These are phyloP conservation scores for Albula goreensis DNA, from an alignment of 2,113 vertebrate genomes.

Conservation along the genomic window DNA sequence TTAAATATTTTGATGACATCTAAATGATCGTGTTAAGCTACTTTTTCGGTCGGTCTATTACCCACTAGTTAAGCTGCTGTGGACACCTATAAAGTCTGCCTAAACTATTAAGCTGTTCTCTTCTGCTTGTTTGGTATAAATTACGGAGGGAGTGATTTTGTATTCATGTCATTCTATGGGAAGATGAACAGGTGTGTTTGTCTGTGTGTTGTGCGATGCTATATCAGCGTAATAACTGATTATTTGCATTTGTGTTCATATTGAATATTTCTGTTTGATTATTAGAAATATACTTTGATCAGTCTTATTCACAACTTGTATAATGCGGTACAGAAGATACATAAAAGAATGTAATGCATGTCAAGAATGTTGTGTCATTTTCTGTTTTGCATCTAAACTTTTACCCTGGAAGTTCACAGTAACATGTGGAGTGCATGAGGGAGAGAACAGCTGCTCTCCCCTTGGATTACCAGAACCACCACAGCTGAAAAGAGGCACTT, in stretches of 20 bases:
- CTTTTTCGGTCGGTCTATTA: not conserved
- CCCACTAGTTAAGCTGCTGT: not conserved
- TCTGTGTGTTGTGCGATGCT: too few species aligned
- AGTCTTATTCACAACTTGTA: too few species aligned
- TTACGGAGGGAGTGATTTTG: too few species aligned
- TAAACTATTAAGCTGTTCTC: too few species aligned
- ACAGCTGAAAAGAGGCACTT: not conserved
- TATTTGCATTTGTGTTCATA: not conserved
- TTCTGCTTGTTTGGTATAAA: too few species aligned
- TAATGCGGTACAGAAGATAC: too few species aligned
- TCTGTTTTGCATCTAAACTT: not conserved
- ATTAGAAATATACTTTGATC: too few species aligned
- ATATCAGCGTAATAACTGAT: not conserved
- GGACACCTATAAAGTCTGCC: too few species aligned
- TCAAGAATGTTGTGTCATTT: too few species aligned
- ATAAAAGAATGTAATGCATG: too few species aligned
- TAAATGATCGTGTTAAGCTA: not conserved
- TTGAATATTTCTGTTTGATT: not conserved
- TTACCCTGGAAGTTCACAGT: not conserved
- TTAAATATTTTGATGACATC: not conserved
- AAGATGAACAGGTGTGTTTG: not conserved
- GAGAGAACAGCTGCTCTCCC: not conserved
- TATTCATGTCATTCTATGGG: too few species aligned
- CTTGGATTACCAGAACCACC: not conserved
- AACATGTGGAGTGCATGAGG: not conserved